Conservation (phyloP, 2,113 vertebrate species). For the Halcyon senegalensis region DNA sequence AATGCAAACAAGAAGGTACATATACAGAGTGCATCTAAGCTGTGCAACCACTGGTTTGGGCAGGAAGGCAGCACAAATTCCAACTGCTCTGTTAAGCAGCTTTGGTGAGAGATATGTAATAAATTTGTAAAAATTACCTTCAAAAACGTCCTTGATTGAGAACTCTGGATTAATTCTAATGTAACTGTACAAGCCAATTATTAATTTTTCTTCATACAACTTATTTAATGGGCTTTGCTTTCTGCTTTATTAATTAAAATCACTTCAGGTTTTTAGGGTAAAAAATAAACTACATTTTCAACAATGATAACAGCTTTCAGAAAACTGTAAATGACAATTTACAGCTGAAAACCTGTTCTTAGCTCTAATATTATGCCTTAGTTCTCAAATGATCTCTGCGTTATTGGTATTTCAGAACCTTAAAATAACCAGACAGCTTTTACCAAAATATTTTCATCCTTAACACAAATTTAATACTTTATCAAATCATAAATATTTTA, state of each 20-base stretch:
- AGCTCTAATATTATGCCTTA: too few relatives aligned
- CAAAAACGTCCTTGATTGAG: neutral
- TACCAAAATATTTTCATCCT: neutral
- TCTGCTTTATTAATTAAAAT: neutral
- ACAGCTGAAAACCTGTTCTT: neutral
- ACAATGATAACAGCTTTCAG: neutral
- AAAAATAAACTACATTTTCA: neutral
- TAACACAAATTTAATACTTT: neutral
- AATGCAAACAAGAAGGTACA: neutral
- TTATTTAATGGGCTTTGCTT: neutral
- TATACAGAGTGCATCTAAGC: neutral
- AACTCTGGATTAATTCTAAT: neutral
- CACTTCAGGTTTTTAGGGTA: neutral
- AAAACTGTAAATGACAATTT: neutral
- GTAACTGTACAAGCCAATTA: neutral
- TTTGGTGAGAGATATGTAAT: neutral
- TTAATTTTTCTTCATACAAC: neutral
- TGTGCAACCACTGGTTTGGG: neutral
- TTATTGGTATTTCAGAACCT: neutral
- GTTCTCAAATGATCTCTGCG: neutral
- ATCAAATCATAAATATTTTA: neutral
- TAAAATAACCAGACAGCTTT: neutral
- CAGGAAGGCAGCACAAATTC: neutral
- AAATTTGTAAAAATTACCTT: neutral
- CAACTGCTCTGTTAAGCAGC: neutral